Evolutionary conservation across 2,113 vertebrate species (phyloP).

Genomic region (Dasyornis broadbenti): DNA sequence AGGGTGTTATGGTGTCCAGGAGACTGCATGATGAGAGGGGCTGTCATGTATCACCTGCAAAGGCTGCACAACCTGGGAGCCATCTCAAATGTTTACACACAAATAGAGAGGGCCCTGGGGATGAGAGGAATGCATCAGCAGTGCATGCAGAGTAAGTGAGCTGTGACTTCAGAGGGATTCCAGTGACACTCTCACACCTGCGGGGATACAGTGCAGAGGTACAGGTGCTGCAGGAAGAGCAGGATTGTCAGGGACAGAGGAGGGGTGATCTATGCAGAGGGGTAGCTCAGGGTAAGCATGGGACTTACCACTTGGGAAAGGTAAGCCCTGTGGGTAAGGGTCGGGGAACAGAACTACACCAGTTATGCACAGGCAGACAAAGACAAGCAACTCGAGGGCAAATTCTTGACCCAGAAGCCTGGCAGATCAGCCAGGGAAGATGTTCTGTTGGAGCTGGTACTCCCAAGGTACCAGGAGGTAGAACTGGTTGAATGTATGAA

Average conservation of each 20-base stretch:
- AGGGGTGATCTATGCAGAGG: background rate
- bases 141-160: fast-evolving
- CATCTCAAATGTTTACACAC: background rate
- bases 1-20: background rate
- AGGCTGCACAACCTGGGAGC: background rate
- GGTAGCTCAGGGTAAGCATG: background rate
- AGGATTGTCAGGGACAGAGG: background rate
- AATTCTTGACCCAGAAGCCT: background rate
- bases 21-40: fast-evolving
- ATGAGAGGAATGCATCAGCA: background rate
- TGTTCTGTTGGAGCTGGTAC: background rate
- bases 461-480: background rate
- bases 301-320: background rate
- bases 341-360: background rate
- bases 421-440: background rate
- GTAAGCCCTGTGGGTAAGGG: fast-evolving
- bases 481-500: background rate
- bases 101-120: background rate
- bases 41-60: background rate
- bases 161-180: background rate
- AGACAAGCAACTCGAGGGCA: fast-evolving
- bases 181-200: background rate
- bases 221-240: background rate
- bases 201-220: background rate
- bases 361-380: background rate